Base-by-base conservation (phyloP, 2,113 vertebrate species). In the Corythornis vintsioides region DNA sequence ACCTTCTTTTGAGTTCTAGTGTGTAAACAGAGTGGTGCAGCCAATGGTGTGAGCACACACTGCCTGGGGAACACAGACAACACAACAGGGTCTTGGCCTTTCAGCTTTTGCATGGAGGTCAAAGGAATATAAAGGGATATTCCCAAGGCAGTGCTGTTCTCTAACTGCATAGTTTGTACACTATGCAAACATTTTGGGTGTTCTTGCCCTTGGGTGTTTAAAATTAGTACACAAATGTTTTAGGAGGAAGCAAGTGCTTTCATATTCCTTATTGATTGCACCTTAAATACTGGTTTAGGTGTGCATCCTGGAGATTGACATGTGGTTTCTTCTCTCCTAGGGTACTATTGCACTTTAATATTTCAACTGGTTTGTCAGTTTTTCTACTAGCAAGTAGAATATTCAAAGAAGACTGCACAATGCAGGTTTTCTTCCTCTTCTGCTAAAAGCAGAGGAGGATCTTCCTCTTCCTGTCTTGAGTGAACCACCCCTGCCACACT, bases 401-500 rank as follows among this genome's bases (percentile, higher is more conserved):
- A 29, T 18, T 66, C 13, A 7, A 38, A 86, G 21, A 4, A 77
- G 22, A 48, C 42, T 47, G 33, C 1, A 4, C n/a, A 69, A 24
- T 11, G 43, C 20, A 72, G 28, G 13, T 25, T 57, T 64, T 83
- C 89, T 92, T 94, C 75, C 57, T 60, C 47, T 61, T 85, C 55
- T 42, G 59, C 65, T 90, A 59, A 80, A 92, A 93, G 53, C 29
- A 89, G 56, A 83, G 79, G 64, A 80, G 86, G 67, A 80, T 43
- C 35, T 83, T 89, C 47, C 82, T 83, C 79, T 90, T 96, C 93
- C 93, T 79, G 57, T 71, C n/a, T 77, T 42, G 22, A 53, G 69
- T 14, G 21, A 78, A 86, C 26, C 10, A 80, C 25, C 55, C 86
- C 73, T 42, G 18, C 52, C 43, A 65, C 38, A 47, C 40, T 75